Conservation (phyloP, 2,888 invertebrate genomes). For the Galerucella calmariensis region DNA sequence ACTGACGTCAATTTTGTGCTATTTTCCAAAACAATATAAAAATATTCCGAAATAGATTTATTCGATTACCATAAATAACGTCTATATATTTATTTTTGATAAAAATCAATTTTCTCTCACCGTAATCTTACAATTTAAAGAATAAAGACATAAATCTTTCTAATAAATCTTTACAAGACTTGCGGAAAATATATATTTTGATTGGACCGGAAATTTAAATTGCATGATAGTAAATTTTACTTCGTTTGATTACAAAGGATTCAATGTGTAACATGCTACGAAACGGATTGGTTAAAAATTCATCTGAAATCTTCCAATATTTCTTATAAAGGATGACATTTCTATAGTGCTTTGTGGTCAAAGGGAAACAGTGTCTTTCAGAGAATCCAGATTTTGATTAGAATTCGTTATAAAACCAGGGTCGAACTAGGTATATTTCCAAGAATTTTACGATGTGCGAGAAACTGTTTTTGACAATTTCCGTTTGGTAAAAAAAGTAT, state of each 20-base stretch:
- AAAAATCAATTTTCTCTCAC: conserved; percentile 6
- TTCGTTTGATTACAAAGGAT: conserved; percentile 31
- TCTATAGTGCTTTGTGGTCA: conserved; percentile 34
- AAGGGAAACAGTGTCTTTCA: conserved; percentile 33
- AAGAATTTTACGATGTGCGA: neutral
- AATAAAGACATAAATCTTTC: conserved; percentile 5
- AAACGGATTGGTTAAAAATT: conserved; percentile 37
- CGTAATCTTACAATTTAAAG: neutral
- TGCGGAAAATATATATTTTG: conserved; percentile 7
- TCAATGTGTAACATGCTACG: conserved; percentile 21
- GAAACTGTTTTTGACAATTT: no score
- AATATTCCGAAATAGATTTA: neutral
- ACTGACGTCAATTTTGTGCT: neutral
- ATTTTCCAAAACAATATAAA: neutral
- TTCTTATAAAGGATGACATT: conserved; percentile 26
- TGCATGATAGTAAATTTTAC: conserved; percentile 18
- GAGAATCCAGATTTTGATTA: conserved; percentile 41
- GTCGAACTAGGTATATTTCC: neutral
- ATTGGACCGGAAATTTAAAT: conserved; percentile 13
- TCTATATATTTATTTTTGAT: neutral
- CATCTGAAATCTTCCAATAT: conserved; percentile 31
- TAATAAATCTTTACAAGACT: neutral
- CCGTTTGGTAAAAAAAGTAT: no score
- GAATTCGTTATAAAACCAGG: conserved; percentile 43
- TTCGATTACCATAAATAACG: neutral